Percentiles rank a stretch among this genome's conserved stretches.
These are phyloP conservation scores for Drosophila tanythrix DNA, from an alignment of 2,888 invertebrate genomes.

Conservation along the genomic window DNA sequence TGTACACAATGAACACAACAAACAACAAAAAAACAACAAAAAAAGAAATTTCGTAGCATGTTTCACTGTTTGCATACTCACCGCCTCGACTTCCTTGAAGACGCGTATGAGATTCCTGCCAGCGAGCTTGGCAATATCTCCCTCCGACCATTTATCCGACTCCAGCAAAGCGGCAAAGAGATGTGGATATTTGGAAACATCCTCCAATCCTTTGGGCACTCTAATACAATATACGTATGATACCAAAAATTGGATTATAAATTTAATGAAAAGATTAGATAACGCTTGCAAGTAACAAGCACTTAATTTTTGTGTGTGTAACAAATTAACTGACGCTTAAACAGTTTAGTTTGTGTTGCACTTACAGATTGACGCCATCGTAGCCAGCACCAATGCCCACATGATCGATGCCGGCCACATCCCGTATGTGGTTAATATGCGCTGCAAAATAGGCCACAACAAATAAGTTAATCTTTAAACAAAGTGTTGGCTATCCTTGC, in stretches of 20 bases:
- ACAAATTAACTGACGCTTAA: neutral
- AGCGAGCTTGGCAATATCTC: slow-evolving; percentile 92
- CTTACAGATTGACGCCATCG: slow-evolving; percentile 96
- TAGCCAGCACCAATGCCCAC: slow-evolving; percentile 95
- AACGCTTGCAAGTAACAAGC: neutral
- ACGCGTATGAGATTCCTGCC: slow-evolving; percentile 94
- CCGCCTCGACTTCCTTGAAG: slow-evolving; percentile 90
- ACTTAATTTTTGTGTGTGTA: neutral
- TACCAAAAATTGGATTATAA: neutral
- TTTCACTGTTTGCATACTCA: slow-evolving; percentile 85
- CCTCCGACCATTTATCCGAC: slow-evolving; percentile 92
- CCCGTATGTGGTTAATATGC: slow-evolving; percentile 95
- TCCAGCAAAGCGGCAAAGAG: slow-evolving; percentile 92
- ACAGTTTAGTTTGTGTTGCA: slow-evolving; percentile 65
- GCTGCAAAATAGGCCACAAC: slow-evolving; percentile 86
- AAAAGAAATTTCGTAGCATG: neutral
- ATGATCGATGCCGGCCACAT: slow-evolving; percentile 93
- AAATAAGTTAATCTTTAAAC: slow-evolving; percentile 4
- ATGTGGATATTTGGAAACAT: slow-evolving; percentile 94
- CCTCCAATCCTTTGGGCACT: slow-evolving; percentile 91
- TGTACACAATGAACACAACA: slow-evolving; percentile 37
- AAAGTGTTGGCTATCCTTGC: neutral
- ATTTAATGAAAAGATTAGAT: neutral
- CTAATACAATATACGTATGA: slow-evolving; percentile 53
- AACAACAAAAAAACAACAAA: neutral